Percentiles rank a stretch among this genome's conserved stretches.
phyloP scores from a whole-genome alignment of 2,888 invertebrate genomes.

The Caenorhabditis doughertyi region DNA sequence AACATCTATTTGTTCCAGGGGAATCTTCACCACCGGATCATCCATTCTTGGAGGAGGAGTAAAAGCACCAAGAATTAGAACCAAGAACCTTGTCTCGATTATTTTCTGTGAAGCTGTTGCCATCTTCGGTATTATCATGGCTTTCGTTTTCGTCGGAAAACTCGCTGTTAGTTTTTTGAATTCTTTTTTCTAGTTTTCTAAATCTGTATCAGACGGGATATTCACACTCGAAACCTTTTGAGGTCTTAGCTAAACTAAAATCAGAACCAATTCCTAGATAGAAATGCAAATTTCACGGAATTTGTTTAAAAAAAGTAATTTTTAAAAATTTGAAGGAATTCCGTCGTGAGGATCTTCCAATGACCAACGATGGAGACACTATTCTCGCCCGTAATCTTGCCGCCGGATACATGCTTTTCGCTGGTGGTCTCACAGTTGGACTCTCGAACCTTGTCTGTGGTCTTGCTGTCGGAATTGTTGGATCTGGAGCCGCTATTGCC shows the following conservation, averaged over 20 bases:
- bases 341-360: slow-evolving; percentile 70
- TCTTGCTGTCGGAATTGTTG: slow-evolving; percentile 95
- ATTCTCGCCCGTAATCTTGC: slow-evolving; percentile 79
- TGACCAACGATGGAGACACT: slow-evolving; percentile 44
- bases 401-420: slow-evolving; percentile 94
- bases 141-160: slow-evolving; percentile 89
- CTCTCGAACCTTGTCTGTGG: slow-evolving; percentile 97
- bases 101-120: slow-evolving; percentile 99
- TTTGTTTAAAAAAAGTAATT: background rate
- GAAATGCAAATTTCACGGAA: too few relatives aligned
- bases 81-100: slow-evolving; percentile 98
- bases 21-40: slow-evolving; percentile 96
- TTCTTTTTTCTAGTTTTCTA: background rate
- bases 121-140: slow-evolving; percentile 98
- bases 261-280: too few relatives aligned
- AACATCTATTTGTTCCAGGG: too few relatives aligned
- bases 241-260: too few relatives aligned
- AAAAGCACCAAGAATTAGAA: slow-evolving; percentile 98
- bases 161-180: slow-evolving; percentile 68
- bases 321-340: slow-evolving; percentile 70
- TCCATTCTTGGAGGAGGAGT: slow-evolving; percentile 98
- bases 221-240: background rate
- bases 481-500: slow-evolving; percentile 96
- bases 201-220: slow-evolving; percentile 2
- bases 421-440: slow-evolving; percentile 95